Conservation (phyloP, 2,888 invertebrate genomes). For the Pardosa pseudoannulata region DNA sequence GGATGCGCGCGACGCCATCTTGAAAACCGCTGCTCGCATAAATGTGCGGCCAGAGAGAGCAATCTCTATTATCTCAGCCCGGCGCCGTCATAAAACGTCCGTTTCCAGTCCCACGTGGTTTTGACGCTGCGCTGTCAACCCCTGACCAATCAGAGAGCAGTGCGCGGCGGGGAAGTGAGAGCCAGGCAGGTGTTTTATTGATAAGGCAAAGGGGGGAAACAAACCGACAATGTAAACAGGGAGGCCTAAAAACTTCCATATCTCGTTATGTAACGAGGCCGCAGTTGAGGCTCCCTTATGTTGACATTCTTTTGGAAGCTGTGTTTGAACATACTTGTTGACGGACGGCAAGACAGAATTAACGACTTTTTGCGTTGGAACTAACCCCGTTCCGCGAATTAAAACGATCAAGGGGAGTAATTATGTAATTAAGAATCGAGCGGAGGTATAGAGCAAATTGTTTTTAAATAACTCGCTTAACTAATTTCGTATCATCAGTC, state of each 20-base stretch:
- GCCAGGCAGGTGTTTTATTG: constrained; percentile 71
- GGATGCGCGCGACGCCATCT: constrained; percentile 45
- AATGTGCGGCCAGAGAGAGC: constrained; percentile 4
- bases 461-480: constrained; percentile 5
- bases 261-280: constrained; percentile 70
- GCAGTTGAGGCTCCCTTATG: constrained; percentile 29
- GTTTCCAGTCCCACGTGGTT: constrained; percentile 64
- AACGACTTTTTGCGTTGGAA: constrained; percentile 51
- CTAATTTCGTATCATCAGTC: background rate
- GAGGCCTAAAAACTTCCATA: constrained; percentile 71
- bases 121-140: constrained; percentile 50
- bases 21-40: constrained; percentile 52
- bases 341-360: constrained; percentile 64
- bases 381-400: constrained; percentile 16
- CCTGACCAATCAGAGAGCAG: constrained; percentile 56
- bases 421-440: constrained; percentile 7
- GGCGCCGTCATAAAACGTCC: constrained; percentile 69
- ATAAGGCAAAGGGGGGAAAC: constrained; percentile 36
- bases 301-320: constrained; percentile 60
- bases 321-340: constrained; percentile 71
- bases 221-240: constrained; percentile 71
- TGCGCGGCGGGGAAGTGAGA: constrained; percentile 48
- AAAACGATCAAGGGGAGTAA: constrained; percentile 9
- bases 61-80: constrained; percentile 67
- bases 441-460: background rate